phyloP scores from a whole-genome alignment of 2,113 vertebrate genomes.

The Rhabdornis inornatus region DNA sequence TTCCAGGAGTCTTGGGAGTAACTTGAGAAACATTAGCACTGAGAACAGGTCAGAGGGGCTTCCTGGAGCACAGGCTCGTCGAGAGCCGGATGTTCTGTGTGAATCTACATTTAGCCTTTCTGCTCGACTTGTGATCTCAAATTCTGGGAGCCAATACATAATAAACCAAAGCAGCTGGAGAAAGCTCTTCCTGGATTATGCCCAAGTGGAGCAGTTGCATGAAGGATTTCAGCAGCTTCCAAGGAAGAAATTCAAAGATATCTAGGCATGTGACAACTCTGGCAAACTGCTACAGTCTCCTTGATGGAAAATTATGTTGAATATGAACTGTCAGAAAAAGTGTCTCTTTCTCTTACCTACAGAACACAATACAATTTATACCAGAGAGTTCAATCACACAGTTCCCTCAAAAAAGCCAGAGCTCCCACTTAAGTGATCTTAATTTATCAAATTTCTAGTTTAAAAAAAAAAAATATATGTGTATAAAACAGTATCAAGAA shows the following conservation, averaged over 20 bases:
- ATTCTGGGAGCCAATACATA: slow-evolving; percentile 55
- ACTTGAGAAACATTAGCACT: neutral
- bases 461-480: neutral
- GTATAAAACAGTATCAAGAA: neutral
- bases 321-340: slow-evolving; percentile 31
- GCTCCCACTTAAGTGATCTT: neutral
- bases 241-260: slow-evolving; percentile 68
- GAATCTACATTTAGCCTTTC: slow-evolving; percentile 38
- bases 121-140: slow-evolving; percentile 48
- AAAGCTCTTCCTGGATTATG: slow-evolving; percentile 56
- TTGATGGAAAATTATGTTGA: slow-evolving; percentile 52
- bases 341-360: neutral
- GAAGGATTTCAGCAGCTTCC: slow-evolving; percentile 65
- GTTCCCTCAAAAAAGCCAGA: neutral
- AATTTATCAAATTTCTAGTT: neutral
- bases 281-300: slow-evolving; percentile 51
- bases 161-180: slow-evolving; percentile 67
- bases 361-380: slow-evolving; percentile 26
- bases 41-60: slow-evolving; percentile 1
- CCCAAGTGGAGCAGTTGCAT: slow-evolving; percentile 65
- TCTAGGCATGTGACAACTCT: slow-evolving; percentile 59
- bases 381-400: neutral
- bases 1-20: neutral
- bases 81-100: neutral
- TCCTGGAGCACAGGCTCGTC: neutral